A percentile compares a stretch with the other conserved stretches of the same genome.
These are phyloP conservation scores for Hetaerina americana DNA, from an alignment of 1,140 invertebrate species.

Conservation along the genomic window DNA sequence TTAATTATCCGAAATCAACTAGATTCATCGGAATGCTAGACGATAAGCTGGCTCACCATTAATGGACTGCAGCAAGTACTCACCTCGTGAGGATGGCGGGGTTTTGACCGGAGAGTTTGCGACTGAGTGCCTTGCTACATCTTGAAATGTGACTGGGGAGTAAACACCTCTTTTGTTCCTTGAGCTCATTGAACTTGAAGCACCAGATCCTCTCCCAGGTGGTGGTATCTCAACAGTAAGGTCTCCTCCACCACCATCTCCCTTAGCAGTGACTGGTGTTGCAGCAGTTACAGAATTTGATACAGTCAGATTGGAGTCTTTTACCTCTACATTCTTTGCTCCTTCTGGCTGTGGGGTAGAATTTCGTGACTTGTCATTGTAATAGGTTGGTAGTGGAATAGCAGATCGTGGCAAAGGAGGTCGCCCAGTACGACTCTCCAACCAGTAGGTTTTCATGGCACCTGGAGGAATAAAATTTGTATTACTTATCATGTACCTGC, in stretches of 20 bases:
- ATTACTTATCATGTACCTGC: constrained; percentile 6
- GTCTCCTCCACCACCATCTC: too few relatives aligned
- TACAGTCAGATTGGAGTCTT: too few relatives aligned
- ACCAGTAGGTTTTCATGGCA: constrained; percentile 87
- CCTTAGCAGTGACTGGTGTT: too few relatives aligned
- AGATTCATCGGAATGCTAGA: too few relatives aligned
- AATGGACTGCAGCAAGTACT: too few relatives aligned
- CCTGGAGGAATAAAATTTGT: constrained; percentile 37
- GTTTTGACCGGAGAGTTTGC: constrained; percentile 52
- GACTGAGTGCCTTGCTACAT: constrained; percentile 58
- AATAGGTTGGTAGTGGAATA: neutral
- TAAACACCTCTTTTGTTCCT: constrained; percentile 51
- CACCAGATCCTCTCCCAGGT: too few relatives aligned
- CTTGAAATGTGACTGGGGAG: constrained; percentile 72
- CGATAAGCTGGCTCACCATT: too few relatives aligned
- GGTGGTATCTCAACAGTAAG: too few relatives aligned
- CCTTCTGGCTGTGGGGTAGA: neutral
- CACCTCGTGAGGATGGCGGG: neutral
- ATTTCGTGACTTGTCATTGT: constrained; percentile 1
- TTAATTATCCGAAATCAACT: too few relatives aligned
- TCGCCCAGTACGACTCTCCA: constrained; percentile 51
- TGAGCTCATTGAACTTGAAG: neutral
- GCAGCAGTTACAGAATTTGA: too few relatives aligned
- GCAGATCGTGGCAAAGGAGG: constrained; percentile 27
- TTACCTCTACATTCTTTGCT: too few relatives aligned